Evolutionary conservation across 92 coral and sea anemone genomes (phyloP), one percentile per base, ranked within the genome.

Genomic region (Desmophyllum pertusum): DNA sequence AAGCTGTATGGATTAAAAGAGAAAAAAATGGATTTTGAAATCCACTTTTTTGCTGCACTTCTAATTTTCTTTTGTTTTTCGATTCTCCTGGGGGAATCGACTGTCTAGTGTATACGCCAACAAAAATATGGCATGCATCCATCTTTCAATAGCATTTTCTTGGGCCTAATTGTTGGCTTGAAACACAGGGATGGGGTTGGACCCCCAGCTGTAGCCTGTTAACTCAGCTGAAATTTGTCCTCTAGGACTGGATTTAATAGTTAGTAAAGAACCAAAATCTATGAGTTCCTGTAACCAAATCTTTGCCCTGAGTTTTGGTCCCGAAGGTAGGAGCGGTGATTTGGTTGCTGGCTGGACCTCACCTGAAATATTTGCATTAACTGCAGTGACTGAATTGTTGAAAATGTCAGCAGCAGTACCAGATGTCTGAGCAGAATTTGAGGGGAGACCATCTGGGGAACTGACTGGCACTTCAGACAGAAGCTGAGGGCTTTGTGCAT

Each of bases 111-210:
- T n/a, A n/a, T n/a, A n/a, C n/a, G n/a, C n/a, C n/a, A n/a, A n/a
- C n/a, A n/a, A n/a, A n/a, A n/a, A n/a, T n/a, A n/a, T n/a, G n/a
- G 38, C 87, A 90, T 36, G 86, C 92, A 85, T n/a, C 86, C 90
- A 87, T n/a, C 21, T 17, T n/a, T 80, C 90, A 37, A 81, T 87
- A 71, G 39, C 71, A 73, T 84, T 68, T 79, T 68, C 41, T 86
- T 89, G 15, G 93, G 70, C 63, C 70, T 89, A 51, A 74, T 33
- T 33, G 80, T 79, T 3, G 90, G 86, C 73, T 89, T 81, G 18
- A 89, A 41, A 77, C 66, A 73, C 31, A 86, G 59, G 8, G 90
- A 81, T 55, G 84, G 90, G 23, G 77, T 30, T 18, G 73, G 48
- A 40, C 79, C 81, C 18, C 67, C 46, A 13, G 77, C 84, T 17